Conservation (phyloP, 2,797 vertebrate species). For the Phoeniculus purpureus region DNA sequence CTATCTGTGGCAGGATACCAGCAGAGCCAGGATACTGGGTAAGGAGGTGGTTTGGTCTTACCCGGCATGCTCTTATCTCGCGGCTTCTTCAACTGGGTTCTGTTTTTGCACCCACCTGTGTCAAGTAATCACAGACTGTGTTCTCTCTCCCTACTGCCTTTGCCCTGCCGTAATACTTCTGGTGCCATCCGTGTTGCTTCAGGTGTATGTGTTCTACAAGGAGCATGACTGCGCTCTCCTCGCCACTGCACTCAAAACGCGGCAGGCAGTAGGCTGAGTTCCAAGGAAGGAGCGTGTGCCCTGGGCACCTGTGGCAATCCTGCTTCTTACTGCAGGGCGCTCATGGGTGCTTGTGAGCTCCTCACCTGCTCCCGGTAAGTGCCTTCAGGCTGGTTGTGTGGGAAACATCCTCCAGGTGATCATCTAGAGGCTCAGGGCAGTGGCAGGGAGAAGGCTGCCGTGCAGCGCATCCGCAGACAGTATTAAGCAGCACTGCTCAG, state of each 20-base stretch:
- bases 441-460: neutral
- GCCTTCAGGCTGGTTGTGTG: neutral
- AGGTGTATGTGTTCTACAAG: neutral
- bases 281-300: neutral
- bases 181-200: neutral
- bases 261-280: neutral
- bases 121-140: neutral
- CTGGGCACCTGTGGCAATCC: accelerated
- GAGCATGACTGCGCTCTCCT: neutral
- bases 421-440: neutral
- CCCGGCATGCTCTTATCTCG: neutral
- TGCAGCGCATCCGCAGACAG: no score
- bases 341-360: neutral
- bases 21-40: neutral
- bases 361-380: neutral
- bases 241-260: neutral
- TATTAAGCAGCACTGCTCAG: no score
- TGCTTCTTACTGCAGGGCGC: neutral
- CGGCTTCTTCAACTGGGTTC: neutral
- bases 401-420: neutral
- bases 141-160: neutral
- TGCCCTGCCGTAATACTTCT: neutral
- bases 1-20: neutral
- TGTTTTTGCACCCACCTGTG: neutral
- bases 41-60: neutral